Conservation (phyloP, 2,888 invertebrate species). For the Tetheella fluctuosa region DNA sequence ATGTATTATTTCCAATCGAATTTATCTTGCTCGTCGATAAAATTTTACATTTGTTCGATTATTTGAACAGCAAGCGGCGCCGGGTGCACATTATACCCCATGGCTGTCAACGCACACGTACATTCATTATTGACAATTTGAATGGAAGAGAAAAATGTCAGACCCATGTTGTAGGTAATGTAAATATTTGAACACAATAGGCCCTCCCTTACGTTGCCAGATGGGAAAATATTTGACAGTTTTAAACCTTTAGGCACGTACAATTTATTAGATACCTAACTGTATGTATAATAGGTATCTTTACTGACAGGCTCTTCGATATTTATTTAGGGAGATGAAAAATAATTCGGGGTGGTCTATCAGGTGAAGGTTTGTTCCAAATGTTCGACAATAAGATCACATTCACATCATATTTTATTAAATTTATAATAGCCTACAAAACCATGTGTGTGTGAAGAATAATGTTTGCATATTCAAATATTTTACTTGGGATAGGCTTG, state of each 20-base stretch:
- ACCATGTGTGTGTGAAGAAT: too few relatives aligned
- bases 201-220: slow-evolving; percentile 44
- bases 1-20: slow-evolving; percentile 41
- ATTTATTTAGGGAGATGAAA: not conserved
- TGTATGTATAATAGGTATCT: not conserved
- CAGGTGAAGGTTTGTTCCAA: too few relatives aligned
- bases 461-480: too few relatives aligned
- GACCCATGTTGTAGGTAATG: slow-evolving; percentile 63
- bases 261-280: slow-evolving; percentile 19
- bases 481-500: too few relatives aligned
- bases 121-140: slow-evolving; percentile 73
- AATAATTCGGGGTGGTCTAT: too few relatives aligned
- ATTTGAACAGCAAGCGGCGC: slow-evolving; percentile 20
- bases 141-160: slow-evolving; percentile 71
- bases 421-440: too few relatives aligned
- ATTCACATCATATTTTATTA: too few relatives aligned
- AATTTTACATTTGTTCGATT: slow-evolving; percentile 41
- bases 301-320: not conserved
- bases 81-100: slow-evolving; percentile 7
- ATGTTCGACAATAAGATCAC: too few relatives aligned
- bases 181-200: slow-evolving; percentile 73
- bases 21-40: slow-evolving; percentile 44
- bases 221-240: slow-evolving; percentile 46
- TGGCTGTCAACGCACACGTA: slow-evolving; percentile 42
- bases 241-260: slow-evolving; percentile 34